Conservation (phyloP, 2,113 vertebrate species). For the Psittacus erithacus region DNA sequence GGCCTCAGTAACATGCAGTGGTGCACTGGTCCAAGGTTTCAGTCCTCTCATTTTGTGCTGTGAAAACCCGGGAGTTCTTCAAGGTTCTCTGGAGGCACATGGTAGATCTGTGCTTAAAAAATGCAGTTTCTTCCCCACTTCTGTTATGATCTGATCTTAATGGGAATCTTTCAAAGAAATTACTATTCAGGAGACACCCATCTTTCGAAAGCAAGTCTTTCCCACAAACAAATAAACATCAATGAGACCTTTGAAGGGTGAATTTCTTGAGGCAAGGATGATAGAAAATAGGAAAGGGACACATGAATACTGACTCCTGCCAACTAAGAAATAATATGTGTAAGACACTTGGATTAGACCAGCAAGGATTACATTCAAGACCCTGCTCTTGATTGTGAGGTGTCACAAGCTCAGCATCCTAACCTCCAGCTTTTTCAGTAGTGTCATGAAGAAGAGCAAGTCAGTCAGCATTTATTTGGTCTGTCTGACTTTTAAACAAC, state of each 20-base stretch:
- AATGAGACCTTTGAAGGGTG: background rate
- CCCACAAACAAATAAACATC: background rate
- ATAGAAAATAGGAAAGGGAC: background rate
- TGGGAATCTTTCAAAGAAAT: background rate
- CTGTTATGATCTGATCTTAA: background rate
- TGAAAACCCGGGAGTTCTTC: background rate
- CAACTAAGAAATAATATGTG: background rate
- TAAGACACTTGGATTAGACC: background rate
- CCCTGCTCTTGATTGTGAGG: background rate
- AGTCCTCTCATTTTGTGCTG: background rate
- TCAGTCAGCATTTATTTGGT: conserved; percentile 14
- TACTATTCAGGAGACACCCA: background rate
- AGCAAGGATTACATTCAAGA: background rate
- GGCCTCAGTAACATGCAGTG: background rate
- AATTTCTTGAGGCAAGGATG: background rate
- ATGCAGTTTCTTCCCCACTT: background rate
- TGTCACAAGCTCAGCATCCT: background rate
- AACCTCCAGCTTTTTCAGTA: background rate
- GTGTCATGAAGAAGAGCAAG: background rate
- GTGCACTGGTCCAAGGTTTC: background rate
- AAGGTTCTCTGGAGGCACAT: background rate
- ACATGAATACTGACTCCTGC: background rate
- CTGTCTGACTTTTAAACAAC: conserved; percentile 1
- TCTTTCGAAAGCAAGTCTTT: background rate
- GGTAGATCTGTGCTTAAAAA: background rate